Base-by-base conservation (phyloP, 37 sponge, comb jelly and placozoan genomes). In the Mnemiopsis leidyi region DNA sequence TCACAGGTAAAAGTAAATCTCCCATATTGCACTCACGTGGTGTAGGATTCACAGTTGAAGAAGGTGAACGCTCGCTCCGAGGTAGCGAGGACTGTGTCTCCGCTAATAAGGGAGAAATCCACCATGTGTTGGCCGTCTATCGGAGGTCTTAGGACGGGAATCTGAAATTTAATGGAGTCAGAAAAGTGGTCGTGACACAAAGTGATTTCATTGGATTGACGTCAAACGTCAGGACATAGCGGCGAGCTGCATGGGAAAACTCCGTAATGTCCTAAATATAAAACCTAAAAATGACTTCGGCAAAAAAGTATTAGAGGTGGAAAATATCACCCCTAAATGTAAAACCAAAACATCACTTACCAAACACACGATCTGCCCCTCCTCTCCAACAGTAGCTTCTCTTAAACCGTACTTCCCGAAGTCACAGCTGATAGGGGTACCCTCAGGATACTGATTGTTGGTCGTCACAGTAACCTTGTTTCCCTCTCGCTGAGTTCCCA, bases 1-100 rank as follows among this genome's bases (percentile, higher is more conserved):
- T 71, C 75, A 71, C 30, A 71, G 75, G 25, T 71, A 71, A 71
- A 28, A 71, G 75, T 29, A 71, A 29, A 71, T 13, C 25, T 71
- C 9, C 9, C 61, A 48, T 48, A 13, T 5, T 13, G 61, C 25
- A 79, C 82, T 79, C 23, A 79, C 82, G 82, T 79, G 35, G 35
- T 79, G 82, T 79, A 79, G 13, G 82, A 79, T 32, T 79, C 82
- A 33, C 82, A 79, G 38, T 79, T 79, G 82, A 79, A 79, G 82
- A 79, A 79, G 33, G 82, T 79, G 82, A 79, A 79, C 20, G 37
- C 37, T 5, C 5, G 31, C 82, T 79, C 82, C 23, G 82, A 32
- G 2, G 37, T 23, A 23, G 82, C 82, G 5, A 79, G 82, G 36
- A 35, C 37, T 16, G 21, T 35, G 29, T 33, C 82, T 29, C 37